Conservation (phyloP, 2,797 vertebrate genomes). For the Momotus momota region DNA sequence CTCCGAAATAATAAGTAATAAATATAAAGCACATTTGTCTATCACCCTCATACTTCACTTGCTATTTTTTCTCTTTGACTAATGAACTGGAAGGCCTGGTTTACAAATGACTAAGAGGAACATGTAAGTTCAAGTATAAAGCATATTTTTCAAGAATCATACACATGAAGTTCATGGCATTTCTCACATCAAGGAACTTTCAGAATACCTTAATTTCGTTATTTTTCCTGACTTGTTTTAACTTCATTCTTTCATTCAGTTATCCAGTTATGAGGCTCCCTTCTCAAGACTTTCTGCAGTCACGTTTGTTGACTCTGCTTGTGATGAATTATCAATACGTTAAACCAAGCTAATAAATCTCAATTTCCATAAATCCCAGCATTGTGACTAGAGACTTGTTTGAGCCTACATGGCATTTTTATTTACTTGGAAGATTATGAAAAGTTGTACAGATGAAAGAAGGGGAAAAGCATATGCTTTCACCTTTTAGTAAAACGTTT, state of each 20-base stretch:
- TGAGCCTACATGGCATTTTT: background rate
- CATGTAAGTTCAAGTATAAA: background rate
- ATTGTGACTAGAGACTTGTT: background rate
- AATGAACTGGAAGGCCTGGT: background rate
- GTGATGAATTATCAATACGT: background rate
- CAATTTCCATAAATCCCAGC: background rate
- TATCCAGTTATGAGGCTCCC: background rate
- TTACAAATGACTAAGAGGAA: background rate
- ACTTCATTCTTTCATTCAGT: background rate
- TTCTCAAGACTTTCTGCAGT: background rate
- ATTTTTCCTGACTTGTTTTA: background rate
- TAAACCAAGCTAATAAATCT: slow-evolving; percentile 23
- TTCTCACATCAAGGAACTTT: background rate
- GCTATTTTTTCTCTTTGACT: background rate
- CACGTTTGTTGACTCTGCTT: background rate
- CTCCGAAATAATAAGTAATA: background rate
- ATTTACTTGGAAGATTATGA: slow-evolving; percentile 1
- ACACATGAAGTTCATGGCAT: background rate
- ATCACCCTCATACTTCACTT: background rate
- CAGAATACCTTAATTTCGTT: background rate
- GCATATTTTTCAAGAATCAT: background rate
- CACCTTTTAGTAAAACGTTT: slow-evolving; percentile 23
- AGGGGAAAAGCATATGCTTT: background rate
- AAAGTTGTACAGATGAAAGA: background rate
- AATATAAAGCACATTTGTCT: background rate